These are phyloP conservation scores for Esox niger DNA, from an alignment of 2,113 vertebrate genomes.

Conservation along the genomic window DNA sequence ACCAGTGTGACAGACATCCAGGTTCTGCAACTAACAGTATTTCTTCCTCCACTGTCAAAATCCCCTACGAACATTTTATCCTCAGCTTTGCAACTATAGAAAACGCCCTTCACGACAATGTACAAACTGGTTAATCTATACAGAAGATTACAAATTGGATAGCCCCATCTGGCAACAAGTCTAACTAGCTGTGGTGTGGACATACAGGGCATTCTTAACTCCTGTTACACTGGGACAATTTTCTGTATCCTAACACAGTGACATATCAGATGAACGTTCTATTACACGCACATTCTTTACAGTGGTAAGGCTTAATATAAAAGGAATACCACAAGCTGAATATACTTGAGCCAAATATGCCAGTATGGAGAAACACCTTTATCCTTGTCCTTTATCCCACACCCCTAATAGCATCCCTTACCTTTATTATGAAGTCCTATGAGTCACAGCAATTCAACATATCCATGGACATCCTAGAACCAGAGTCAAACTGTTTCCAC, in stretches of 20 bases:
- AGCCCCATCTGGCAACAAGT: too few relatives aligned
- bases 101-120: too few relatives aligned
- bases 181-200: too few relatives aligned
- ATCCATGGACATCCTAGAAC: constrained; percentile 54
- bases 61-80: too few relatives aligned
- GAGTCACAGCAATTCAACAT: constrained; percentile 64
- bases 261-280: background rate
- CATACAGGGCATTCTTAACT: too few relatives aligned
- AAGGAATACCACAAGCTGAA: constrained; percentile 22
- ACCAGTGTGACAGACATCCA: too few relatives aligned
- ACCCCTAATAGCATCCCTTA: constrained; percentile 56
- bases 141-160: too few relatives aligned
- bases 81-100: too few relatives aligned
- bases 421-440: constrained; percentile 66
- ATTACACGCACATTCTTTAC: background rate
- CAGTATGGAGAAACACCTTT: background rate
- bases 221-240: background rate
- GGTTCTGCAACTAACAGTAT: too few relatives aligned
- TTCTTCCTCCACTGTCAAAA: too few relatives aligned
- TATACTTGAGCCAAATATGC: constrained; percentile 26
- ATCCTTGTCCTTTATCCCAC: constrained; percentile 2
- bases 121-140: too few relatives aligned
- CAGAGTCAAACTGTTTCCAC: constrained; percentile 37
- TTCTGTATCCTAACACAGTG: background rate
- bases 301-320: constrained; percentile 26